Conservation (phyloP, 2,888 invertebrate genomes). For the Clivina fossor region DNA sequence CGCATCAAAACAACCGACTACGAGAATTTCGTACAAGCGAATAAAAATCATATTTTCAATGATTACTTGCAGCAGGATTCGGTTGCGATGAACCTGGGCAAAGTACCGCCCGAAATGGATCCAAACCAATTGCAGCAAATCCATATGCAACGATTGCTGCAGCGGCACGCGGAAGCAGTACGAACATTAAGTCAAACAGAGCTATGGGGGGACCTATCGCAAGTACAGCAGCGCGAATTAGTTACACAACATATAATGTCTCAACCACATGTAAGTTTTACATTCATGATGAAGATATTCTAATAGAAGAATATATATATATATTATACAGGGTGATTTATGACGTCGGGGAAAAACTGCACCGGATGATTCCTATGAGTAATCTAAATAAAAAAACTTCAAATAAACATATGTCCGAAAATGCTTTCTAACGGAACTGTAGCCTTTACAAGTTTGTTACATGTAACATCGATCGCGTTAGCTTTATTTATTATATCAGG, state of each 20-base stretch:
- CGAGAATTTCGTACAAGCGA: background rate
- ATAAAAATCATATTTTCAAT: no score
- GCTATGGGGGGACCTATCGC: constrained; percentile 54
- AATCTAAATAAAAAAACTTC: no score
- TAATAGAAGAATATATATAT: background rate
- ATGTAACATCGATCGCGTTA: no score
- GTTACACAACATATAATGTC: constrained; percentile 56
- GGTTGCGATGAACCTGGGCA: background rate
- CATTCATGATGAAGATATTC: background rate
- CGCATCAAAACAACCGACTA: constrained; percentile 29
- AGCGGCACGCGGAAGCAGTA: constrained; percentile 53
- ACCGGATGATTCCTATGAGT: no score
- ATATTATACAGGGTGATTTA: background rate
- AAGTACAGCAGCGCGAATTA: constrained; percentile 58
- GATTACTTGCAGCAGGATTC: constrained; percentile 46
- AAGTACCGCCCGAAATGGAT: constrained; percentile 12
- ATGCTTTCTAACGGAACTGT: no score
- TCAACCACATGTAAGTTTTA: constrained; percentile 45
- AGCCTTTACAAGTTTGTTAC: no score
- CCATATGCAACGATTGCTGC: constrained; percentile 53
- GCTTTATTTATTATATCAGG: no score
- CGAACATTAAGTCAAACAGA: constrained; percentile 51
- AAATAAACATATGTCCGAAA: no score
- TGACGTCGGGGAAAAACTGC: no score
- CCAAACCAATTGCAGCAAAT: constrained; percentile 47